Evolutionary conservation across 2,888 invertebrate genomes (phyloP).

Genomic region (Microplitis deprimator): DNA sequence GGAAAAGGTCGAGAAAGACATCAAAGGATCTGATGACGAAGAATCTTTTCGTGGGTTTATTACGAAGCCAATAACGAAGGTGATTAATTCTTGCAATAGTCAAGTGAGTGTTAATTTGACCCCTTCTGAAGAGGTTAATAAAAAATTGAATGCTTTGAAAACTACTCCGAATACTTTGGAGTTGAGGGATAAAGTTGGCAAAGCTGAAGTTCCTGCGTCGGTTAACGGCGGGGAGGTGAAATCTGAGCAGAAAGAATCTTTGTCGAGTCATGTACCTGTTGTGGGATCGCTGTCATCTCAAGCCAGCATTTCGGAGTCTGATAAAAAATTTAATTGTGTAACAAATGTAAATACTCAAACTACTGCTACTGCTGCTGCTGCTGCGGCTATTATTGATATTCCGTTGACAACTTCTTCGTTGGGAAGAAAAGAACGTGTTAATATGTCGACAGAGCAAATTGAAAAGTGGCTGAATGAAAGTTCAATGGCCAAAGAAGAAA

Average conservation of each 20-base stretch:
- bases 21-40: constrained; percentile 72
- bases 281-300: constrained; percentile 22
- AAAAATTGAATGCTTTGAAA: constrained; percentile 38
- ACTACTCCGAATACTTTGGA: background rate
- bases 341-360: constrained; percentile 46
- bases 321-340: constrained; percentile 51
- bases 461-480: constrained; percentile 78
- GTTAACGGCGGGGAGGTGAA: background rate
- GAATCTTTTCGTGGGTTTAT: constrained; percentile 70
- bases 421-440: constrained; percentile 76
- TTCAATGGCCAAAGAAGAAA: constrained; percentile 72
- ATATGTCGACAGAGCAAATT: constrained; percentile 81
- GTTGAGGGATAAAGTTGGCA: background rate
- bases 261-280: background rate
- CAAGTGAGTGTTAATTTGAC: constrained; percentile 58
- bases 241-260: constrained; percentile 29
- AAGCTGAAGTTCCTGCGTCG: background rate
- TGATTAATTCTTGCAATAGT: constrained; percentile 58
- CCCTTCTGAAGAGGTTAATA: constrained; percentile 51
- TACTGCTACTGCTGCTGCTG: background rate
- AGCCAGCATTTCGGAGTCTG: constrained; percentile 38
- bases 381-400: constrained; percentile 57
- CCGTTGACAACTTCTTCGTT: constrained; percentile 62
- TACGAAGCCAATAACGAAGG: constrained; percentile 65
- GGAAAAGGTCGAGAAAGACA: constrained; percentile 24